These are phyloP conservation scores for Antheraea mylitta DNA, from an alignment of 1,140 invertebrate genomes.

Conservation along the genomic window DNA sequence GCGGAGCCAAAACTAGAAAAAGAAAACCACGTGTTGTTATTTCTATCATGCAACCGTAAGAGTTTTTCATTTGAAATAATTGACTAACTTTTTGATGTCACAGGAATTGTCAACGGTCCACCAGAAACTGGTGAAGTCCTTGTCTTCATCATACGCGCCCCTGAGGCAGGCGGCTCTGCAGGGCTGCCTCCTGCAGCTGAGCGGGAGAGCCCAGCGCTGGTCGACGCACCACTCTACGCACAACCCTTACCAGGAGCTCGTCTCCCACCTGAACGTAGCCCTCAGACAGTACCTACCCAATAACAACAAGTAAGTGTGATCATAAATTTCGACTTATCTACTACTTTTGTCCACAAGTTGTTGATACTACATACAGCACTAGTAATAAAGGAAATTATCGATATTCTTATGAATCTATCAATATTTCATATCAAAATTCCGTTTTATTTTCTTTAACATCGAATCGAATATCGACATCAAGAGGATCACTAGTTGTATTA, in stretches of 20 bases:
- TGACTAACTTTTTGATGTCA: not conserved
- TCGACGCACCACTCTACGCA: constrained; percentile 4
- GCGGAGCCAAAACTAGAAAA: too few relatives aligned
- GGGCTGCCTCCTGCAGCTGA: constrained; percentile 32
- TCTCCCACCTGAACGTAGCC: constrained; percentile 33
- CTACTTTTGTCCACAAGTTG: not conserved
- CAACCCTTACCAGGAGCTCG: constrained; percentile 35
- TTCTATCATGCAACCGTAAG: too few relatives aligned
- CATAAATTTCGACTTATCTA: not conserved
- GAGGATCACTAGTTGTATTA: too few relatives aligned
- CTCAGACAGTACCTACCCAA: constrained; percentile 32
- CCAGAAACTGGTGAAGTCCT: constrained; percentile 57
- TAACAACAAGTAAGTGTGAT: constrained; percentile 35
- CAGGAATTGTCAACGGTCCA: constrained; percentile 60
- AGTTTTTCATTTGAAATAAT: too few relatives aligned
- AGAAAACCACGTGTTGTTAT: too few relatives aligned
- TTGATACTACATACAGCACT: too few relatives aligned
- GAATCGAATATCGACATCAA: too few relatives aligned
- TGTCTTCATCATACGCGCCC: constrained; percentile 53
- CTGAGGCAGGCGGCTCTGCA: constrained; percentile 62
- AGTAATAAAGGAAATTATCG: too few relatives aligned
- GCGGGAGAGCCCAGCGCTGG: constrained; percentile 13
- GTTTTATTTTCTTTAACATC: too few relatives aligned
- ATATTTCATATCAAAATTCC: too few relatives aligned
- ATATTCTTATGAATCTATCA: too few relatives aligned